phyloP scores from a whole-genome alignment of 2,797 vertebrate genomes.

The Neosalanx taihuensis region DNA sequence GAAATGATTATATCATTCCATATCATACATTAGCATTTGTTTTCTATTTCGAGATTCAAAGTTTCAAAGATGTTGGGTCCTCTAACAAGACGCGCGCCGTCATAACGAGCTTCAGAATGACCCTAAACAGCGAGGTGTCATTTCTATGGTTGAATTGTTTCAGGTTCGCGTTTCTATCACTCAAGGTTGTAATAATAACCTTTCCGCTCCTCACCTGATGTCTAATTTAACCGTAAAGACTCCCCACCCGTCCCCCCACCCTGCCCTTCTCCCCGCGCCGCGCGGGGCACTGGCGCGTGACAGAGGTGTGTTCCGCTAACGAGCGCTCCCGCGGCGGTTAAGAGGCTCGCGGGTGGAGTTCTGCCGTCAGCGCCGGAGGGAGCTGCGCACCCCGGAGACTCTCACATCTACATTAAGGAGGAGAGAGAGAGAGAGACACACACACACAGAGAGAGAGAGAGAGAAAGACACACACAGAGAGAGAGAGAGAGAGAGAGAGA shows the following conservation, averaged over 20 bases:
- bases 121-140: constrained; percentile 63
- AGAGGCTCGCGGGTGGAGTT: constrained; percentile 71
- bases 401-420: constrained; percentile 82
- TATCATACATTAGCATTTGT: constrained; percentile 8
- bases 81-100: constrained; percentile 9
- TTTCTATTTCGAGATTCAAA: background rate
- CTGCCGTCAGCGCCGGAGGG: constrained; percentile 51
- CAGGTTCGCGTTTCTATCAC: constrained; percentile 62
- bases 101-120: constrained; percentile 62
- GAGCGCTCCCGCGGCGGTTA: constrained; percentile 57
- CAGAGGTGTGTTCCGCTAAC: constrained; percentile 65
- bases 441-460: too few relatives aligned
- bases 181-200: constrained; percentile 59
- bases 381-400: constrained; percentile 56
- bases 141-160: constrained; percentile 59
- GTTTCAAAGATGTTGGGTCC: background rate
- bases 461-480: too few relatives aligned
- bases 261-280: constrained; percentile 66
- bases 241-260: constrained; percentile 45
- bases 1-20: constrained; percentile 50
- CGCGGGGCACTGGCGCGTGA: constrained; percentile 77
- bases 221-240: constrained; percentile 57
- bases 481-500: too few relatives aligned
- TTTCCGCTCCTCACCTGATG: constrained; percentile 43
- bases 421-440: constrained; percentile 62